Evolutionary conservation across 2,797 vertebrate species (phyloP), one percentile per base, ranked within the genome.

Genomic region (Perodicticus potto): DNA sequence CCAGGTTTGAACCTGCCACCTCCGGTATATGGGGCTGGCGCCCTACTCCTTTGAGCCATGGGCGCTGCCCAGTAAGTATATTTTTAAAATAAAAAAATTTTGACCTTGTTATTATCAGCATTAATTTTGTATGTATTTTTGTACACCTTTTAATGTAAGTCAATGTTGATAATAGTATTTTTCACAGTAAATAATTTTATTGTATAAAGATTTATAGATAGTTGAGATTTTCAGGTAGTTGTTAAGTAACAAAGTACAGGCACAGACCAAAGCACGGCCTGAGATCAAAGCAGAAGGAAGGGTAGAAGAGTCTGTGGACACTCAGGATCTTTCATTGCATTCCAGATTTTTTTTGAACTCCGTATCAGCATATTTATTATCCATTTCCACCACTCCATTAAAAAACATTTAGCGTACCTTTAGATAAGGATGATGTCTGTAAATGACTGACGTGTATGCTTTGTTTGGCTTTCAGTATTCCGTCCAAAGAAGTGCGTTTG

Each of bases 401-500:
- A 1, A 20, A 67, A 69, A 32, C 16, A 14, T 16, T 69, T 16
- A 61, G 12, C 17, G 5, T 59, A 10, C 11, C 23, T n/a, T 25
- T 53, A 22, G 57, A 27, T 57, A 2, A 80, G 5, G 40, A 65
- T 65, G 19, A 0, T 19, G 10, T 34, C 4, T 49, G 29, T 10
- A 7, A 25, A 17, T 45, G 12, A 59, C 22, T 19, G 23, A 11
- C 7, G 88, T 32, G 32, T 8, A 2, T 32, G 4, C 34, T 59
- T 22, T 55, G 3, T 17, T 86, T 76, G 90, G 0, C 89, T 97
- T 84, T 84, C 96, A 99, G 99, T 99, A 99, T 97, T 98, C 99
- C 95, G 98, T 99, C 96, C 99, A 99, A 98, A 99, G 99, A 98
- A 98, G 98, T 84, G 98, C 98, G 55, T 99, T 99, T 97, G 99